Conservation (phyloP, 1,140 invertebrate species). For the Drosophila punjabiensis region DNA sequence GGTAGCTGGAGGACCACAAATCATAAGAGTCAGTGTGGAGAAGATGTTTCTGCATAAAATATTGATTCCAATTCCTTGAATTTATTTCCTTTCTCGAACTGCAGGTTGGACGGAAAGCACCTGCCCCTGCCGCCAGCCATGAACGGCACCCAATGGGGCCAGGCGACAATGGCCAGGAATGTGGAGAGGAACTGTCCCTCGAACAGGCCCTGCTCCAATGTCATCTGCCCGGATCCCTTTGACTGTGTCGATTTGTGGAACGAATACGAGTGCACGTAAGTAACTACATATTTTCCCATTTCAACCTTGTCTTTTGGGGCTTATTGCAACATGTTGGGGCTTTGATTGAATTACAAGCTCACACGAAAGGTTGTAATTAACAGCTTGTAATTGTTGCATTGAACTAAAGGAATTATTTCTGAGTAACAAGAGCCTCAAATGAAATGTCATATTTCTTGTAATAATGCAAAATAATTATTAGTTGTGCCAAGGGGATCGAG, state of each 20-base stretch:
- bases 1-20: conserved; percentile 4
- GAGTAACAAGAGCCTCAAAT: background rate
- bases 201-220: conserved; percentile 88
- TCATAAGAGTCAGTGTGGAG: background rate
- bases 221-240: conserved; percentile 87
- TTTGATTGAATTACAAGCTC: conserved; percentile 6
- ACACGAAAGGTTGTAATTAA: conserved; percentile 1
- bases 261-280: conserved; percentile 90
- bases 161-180: conserved; percentile 86
- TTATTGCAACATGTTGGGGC: background rate
- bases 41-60: conserved; percentile 22
- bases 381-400: background rate
- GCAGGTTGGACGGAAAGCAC: conserved; percentile 88
- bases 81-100: conserved; percentile 68
- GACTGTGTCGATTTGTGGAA: conserved; percentile 90
- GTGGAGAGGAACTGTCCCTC: conserved; percentile 87
- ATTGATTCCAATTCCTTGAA: conserved; percentile 17
- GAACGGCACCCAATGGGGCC: conserved; percentile 88
- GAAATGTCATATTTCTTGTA: too few species aligned
- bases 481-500: too few species aligned
- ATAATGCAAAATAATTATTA: background rate
- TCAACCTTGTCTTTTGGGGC: background rate
- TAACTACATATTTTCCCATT: conserved; percentile 24
- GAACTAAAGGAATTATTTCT: background rate
- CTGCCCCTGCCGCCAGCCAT: conserved; percentile 88